Evolutionary conservation across 2,797 vertebrate species (phyloP).

Genomic region (Cuculus canorus): DNA sequence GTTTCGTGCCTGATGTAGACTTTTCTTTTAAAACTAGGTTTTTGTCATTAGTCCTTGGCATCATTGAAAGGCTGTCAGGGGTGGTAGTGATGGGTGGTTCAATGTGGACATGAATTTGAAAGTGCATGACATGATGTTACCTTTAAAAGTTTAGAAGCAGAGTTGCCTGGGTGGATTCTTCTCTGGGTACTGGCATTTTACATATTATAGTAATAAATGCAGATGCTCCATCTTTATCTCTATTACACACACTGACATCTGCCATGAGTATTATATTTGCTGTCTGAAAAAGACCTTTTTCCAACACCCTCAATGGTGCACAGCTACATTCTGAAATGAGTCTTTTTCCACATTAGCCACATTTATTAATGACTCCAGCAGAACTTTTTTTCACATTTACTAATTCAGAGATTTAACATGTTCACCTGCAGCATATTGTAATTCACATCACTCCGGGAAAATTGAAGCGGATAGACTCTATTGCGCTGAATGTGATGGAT

Average conservation of each 20-base stretch:
- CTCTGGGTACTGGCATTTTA: neutral
- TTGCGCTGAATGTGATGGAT: conserved; percentile 58
- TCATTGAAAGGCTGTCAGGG: neutral
- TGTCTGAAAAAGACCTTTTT: neutral
- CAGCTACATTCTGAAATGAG: neutral
- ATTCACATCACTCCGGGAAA: conserved; percentile 33
- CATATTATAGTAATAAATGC: conserved; percentile 14
- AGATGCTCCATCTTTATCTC: conserved; percentile 28
- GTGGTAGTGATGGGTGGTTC: neutral
- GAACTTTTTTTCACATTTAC: neutral
- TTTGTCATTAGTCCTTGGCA: neutral
- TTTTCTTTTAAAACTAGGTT: neutral
- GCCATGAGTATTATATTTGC: conserved; percentile 8
- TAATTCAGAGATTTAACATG: neutral
- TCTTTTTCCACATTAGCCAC: neutral
- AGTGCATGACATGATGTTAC: neutral
- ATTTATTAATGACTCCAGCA: conserved; percentile 40
- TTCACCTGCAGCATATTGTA: conserved; percentile 39
- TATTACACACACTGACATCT: neutral
- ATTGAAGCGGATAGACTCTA: conserved; percentile 44
- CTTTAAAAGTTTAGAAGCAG: neutral
- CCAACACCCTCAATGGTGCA: neutral
- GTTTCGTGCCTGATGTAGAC: neutral
- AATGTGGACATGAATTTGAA: neutral
- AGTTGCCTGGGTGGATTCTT: neutral